Base-by-base conservation (phyloP, 2,797 vertebrate genomes). In the Peromyscus attwateri region DNA sequence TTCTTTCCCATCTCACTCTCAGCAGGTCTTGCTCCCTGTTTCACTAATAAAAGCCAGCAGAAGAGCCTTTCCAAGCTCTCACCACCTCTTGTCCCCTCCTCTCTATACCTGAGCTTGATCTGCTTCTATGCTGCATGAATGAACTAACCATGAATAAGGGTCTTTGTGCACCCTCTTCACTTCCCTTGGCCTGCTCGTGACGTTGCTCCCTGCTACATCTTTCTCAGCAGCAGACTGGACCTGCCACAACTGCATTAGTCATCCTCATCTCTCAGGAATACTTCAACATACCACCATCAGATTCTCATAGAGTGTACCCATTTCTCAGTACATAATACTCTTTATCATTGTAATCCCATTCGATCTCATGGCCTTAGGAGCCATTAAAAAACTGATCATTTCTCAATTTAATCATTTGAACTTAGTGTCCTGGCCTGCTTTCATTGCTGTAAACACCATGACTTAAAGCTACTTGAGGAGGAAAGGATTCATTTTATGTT, bases 1-100 rank as follows among this genome's bases (percentile, higher is more conserved):
- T 70, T 66, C 71, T 40, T 37, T 6, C 49, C 71, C 62, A 52
- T 76, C 80, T 91, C 31, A 82, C 25, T 57, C 23, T 88, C 64
- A 84, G 62, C n/a, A 79, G 87, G 34, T 73, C 81, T 87, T 34
- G 13, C 46, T 68, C 91, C 37, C n/a, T 83, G 1, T 84, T 73
- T 87, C 81, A 34, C 31, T 90, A n/a, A 66, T 83, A 71, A 66
- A 91, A 88, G 75, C 55, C 55, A 49, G 57, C 46, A 88, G 82
- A 95, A 73, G 55, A 88, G 27, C 82, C 87, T 43, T 40, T 66
- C 70, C 55, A 43, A 13, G 43, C 43, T 64, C 62, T 57, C 2
- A 4, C 55, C 29, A 29, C 31, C 75, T 83, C 62, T 29, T 21
- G 40, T 70, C 40, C 60, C 27, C 8, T 29, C 81, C 27, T 79